phyloP scores from a whole-genome alignment of 2,797 vertebrate species.

The Diplodus sargus region DNA sequence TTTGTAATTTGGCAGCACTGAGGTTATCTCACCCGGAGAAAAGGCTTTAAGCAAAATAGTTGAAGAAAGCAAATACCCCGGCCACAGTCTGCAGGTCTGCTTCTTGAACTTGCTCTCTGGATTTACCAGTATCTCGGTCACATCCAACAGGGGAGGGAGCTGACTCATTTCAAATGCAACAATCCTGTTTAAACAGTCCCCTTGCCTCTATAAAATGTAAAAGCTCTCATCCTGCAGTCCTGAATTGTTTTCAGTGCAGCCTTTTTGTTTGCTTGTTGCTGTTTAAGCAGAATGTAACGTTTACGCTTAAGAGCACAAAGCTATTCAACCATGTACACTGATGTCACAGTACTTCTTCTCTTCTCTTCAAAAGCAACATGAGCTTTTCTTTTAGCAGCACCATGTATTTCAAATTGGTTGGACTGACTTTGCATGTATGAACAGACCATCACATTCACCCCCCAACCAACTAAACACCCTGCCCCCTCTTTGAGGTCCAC shows the following conservation, averaged over 20 bases:
- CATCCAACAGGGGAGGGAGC: slow-evolving; percentile 6
- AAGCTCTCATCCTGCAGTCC: slow-evolving; percentile 22
- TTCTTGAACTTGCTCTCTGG: slow-evolving; percentile 11
- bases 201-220: slow-evolving; percentile 48
- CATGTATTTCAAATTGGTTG: slow-evolving; percentile 5
- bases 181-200: slow-evolving; percentile 28
- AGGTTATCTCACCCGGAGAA: slow-evolving; percentile 6
- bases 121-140: slow-evolving; percentile 14
- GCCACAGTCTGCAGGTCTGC: slow-evolving; percentile 14
- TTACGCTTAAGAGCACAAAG: slow-evolving; percentile 31
- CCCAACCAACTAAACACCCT: slow-evolving; percentile 19
- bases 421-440: slow-evolving; percentile 12
- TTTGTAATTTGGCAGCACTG: slow-evolving; percentile 7
- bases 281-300: slow-evolving; percentile 11
- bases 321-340: slow-evolving; percentile 11
- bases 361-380: slow-evolving; percentile 13
- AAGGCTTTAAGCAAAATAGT: slow-evolving; percentile 11
- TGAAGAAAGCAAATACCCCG: slow-evolving; percentile 10
- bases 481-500: slow-evolving; percentile 19
- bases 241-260: neutral
- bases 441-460: slow-evolving; percentile 19
- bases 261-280: slow-evolving; percentile 28
- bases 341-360: neutral
- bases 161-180: slow-evolving; percentile 37
- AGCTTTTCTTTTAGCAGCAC: neutral